Evolutionary conservation across 2,797 vertebrate genomes (phyloP).

Genomic region (Denticeps clupeoides): DNA sequence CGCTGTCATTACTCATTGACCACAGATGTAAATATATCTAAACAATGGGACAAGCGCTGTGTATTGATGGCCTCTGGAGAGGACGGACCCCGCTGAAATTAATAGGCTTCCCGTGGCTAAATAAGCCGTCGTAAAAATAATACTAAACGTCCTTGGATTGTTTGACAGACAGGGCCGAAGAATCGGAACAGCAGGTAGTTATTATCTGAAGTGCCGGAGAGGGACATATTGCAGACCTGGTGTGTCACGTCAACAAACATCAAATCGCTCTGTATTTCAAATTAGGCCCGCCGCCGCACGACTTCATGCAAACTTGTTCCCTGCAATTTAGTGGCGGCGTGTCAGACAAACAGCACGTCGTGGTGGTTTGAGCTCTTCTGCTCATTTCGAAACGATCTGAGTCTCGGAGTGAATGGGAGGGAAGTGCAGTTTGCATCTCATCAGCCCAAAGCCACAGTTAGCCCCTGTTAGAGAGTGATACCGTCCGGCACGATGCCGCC

Average conservation of each 20-base stretch:
- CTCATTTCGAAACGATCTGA: too few relatives aligned
- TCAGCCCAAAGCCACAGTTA: too few relatives aligned
- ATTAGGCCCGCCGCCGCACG: constrained; percentile 24
- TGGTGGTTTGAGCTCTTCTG: too few relatives aligned
- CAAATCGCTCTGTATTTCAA: constrained; percentile 35
- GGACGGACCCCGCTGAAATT: constrained; percentile 65
- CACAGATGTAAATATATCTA: constrained; percentile 61
- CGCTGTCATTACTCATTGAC: constrained; percentile 59
- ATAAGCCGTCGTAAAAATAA: constrained; percentile 68
- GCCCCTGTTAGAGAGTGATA: too few relatives aligned
- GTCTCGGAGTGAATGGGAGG: too few relatives aligned
- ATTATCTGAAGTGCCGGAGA: constrained; percentile 54
- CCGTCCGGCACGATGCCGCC: too few relatives aligned
- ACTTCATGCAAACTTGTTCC: neutral
- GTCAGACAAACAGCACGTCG: too few relatives aligned
- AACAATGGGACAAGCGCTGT: constrained; percentile 54
- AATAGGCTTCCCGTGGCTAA: constrained; percentile 72
- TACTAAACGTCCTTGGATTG: constrained; percentile 62
- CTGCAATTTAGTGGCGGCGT: neutral
- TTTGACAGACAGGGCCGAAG: constrained; percentile 64
- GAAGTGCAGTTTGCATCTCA: too few relatives aligned
- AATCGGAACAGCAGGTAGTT: constrained; percentile 69
- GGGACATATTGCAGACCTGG: constrained; percentile 57
- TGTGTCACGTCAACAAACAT: constrained; percentile 50
- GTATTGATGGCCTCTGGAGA: constrained; percentile 58